Base-by-base conservation (phyloP, 2,888 invertebrate genomes). In the Rhynchonema sp. region DNA sequence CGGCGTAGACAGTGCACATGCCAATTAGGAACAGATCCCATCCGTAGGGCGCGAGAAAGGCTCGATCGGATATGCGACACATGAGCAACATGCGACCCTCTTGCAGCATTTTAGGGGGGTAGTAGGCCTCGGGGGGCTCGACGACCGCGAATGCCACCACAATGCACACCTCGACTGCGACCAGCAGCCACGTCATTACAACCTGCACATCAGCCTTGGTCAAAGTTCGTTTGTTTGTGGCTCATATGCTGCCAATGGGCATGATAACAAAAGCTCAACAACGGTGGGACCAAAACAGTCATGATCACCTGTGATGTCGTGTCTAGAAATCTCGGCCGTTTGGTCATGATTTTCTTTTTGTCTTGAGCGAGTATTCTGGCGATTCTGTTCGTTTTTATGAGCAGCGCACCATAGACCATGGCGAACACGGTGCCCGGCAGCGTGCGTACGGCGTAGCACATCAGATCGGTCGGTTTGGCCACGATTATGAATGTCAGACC, bases 371-470 rank as follows among this genome's bases (percentile, higher is more conserved):
- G 87, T 72, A 96, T 96, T 56, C 96, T 79, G 0, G 92, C 85
- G 64, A 98, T 98, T 59, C 96, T 80, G 25, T 94, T 96, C 20
- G 96, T 96, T 80, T 96, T 96, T 57, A 96, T 96, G 59, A 96
- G 80, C 30, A 98, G 79, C 0, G 96, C 90, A 0, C 91, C 91
- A 77, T 96, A 96, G 52, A 98, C 90, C 56, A 96, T 86, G 0
- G 92, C 88, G 78, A 98, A 96, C 72, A 91, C 89, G 74, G 94
- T 86, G 2, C 90, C 91, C 0, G 90, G 85, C 75, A 94, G 85
- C 64, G 90, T 82, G 46, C 90, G 85, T 71, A 91, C 79, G 9
- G 92, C 82, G 66, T 87, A 81, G 74, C 92, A 86, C 26, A 84
- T 85, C 0, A 87, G 86, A 61, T 84, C 81, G 64, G 79, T 77